Evolutionary conservation across 1,140 invertebrate species (phyloP).

Genomic region (Sycophaga agraensis): DNA sequence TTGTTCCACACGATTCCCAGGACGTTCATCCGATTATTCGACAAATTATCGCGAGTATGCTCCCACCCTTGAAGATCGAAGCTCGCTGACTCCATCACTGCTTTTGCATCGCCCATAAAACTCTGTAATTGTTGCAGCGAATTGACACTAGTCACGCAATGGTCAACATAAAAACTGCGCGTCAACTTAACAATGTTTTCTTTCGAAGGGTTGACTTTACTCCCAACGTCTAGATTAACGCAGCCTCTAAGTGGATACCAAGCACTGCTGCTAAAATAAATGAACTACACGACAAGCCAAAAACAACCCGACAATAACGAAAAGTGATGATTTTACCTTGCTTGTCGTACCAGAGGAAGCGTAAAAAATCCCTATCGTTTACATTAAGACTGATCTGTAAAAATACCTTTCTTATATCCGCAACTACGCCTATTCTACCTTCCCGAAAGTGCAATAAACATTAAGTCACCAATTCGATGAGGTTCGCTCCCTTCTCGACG

Average conservation of each 20-base stretch:
- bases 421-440: neutral
- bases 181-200: neutral
- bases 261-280: slow-evolving; percentile 6
- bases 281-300: slow-evolving; percentile 27
- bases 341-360: neutral
- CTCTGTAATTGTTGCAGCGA: neutral
- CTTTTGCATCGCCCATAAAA: neutral
- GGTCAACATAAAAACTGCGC: neutral
- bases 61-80: slow-evolving; percentile 16
- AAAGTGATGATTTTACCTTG: neutral
- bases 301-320: slow-evolving; percentile 33
- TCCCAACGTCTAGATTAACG: neutral
- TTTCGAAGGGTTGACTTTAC: neutral
- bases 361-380: neutral
- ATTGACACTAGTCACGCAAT: neutral
- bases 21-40: neutral
- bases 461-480: neutral
- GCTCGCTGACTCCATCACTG: neutral
- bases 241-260: slow-evolving; percentile 1
- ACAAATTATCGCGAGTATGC: neutral
- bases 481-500: slow-evolving; percentile 28
- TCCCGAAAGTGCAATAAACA: neutral
- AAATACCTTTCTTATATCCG: neutral
- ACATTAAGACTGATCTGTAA: neutral
- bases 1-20: neutral